Base-by-base conservation (phyloP, 2,113 vertebrate species). In the Leptobrachium ailaonicum region DNA sequence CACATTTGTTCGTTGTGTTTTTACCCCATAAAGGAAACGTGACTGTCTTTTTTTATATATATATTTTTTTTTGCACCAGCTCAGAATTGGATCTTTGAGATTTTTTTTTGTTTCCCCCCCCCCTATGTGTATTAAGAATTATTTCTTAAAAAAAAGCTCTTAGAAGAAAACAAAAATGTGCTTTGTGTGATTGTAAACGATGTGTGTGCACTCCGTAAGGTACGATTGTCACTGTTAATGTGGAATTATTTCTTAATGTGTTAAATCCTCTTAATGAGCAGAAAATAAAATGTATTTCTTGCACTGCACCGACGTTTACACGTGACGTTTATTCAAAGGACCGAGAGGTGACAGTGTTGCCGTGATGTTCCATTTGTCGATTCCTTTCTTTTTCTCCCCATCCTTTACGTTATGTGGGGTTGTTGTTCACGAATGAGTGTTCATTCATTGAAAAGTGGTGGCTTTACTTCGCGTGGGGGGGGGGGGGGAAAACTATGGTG, bases 161-260 rank as follows among this genome's bases (percentile, higher is more conserved):
- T 87, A 88, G 87, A 86, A 63, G 32, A 47, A 77, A 47, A 45
- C 43, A 70, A 85, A 87, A 75, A 50, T 82, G 89, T 93, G 90
- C 92, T 92, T 91, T 88, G 90, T 91, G 92, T 94, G 93, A 87
- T 90, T 94, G 91, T 93, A 94, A 93, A 90, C 91, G 87, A 92
- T 92, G 90, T 93, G 93, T 92, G 90, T 93, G 93, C 88, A 94
- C 90, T 88, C 89, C 93, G 93, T 93, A 94, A 93, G 90, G 94
- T 93, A 92, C 93, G 89, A 92, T 90, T 91, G 92, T 93, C 88
- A 88, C 88, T 93, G 92, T 93, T 93, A 85, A 73, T 73, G 92
- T 94, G 92, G 88, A 90, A 87, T 90, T 93, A 91, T 94, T 89
- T 92, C 90, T 90, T 91, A 91, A 88, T 92, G 90, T 91, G 92